Percentiles rank a stretch among this genome's conserved stretches.
Evolutionary conservation across 2,888 invertebrate species (phyloP).

Genomic region (Eupithecia dodoneata): DNA sequence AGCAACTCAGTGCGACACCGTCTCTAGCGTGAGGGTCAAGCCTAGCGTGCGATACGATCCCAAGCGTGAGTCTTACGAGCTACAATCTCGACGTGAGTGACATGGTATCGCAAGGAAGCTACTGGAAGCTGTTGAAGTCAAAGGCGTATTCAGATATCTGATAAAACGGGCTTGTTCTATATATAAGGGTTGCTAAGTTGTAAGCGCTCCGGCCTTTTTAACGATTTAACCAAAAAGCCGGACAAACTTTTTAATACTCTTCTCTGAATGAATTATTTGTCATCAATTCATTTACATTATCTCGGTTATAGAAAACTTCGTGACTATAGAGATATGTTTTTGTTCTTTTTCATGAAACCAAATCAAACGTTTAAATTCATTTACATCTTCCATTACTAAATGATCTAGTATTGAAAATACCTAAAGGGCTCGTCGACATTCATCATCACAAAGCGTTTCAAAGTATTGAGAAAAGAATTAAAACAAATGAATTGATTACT

Average conservation of each 20-base stretch:
- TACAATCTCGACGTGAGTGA: not conserved
- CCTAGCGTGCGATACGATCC: not conserved
- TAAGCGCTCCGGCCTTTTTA: not conserved
- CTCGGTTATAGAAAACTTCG: not conserved
- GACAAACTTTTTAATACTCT: not conserved
- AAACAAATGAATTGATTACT: not conserved
- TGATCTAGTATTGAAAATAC: no score
- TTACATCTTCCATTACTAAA: not conserved
- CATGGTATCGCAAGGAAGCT: not conserved
- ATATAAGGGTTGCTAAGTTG: not conserved
- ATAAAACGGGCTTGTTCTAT: slow-evolving; percentile 25
- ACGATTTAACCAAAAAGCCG: not conserved
- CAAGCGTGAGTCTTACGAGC: not conserved
- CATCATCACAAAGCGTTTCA: not conserved
- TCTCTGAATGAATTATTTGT: not conserved
- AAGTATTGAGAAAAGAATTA: not conserved
- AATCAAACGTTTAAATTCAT: not conserved
- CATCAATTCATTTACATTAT: not conserved
- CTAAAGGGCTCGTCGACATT: no score
- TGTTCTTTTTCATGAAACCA: not conserved
- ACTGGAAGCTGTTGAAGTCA: slow-evolving; percentile 28
- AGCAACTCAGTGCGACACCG: not conserved
- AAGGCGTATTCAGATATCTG: slow-evolving; percentile 47
- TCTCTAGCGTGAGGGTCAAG: not conserved
- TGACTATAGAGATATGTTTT: not conserved